Evolutionary conservation across 1,140 invertebrate species (phyloP).

Genomic region (Pogonomyrmex californicus): DNA sequence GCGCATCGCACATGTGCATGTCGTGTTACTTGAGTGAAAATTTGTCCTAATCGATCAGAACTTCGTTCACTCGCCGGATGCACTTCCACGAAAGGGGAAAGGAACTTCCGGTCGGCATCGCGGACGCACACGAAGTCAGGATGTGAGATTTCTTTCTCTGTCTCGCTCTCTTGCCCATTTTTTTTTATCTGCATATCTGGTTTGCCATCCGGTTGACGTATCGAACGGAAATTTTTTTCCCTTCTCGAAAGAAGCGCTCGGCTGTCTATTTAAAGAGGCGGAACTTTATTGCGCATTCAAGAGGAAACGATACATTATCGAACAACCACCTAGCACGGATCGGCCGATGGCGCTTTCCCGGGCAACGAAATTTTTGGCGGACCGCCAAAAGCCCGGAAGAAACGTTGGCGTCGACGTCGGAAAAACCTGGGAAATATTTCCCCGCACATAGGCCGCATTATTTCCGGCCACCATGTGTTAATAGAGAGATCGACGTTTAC

Average conservation of each 20-base stretch:
- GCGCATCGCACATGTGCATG: background rate
- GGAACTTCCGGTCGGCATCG: constrained; percentile 22
- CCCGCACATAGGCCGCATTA: background rate
- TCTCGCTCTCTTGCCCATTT: background rate
- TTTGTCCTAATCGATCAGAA: constrained; percentile 60
- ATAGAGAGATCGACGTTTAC: constrained; percentile 43
- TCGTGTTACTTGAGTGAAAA: constrained; percentile 33
- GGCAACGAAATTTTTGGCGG: constrained; percentile 36
- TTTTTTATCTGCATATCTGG: background rate
- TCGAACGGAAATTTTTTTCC: constrained; percentile 41
- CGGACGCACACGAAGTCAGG: background rate
- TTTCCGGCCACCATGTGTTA: background rate
- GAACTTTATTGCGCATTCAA: constrained; percentile 55
- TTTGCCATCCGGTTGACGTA: background rate
- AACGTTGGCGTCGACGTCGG: background rate
- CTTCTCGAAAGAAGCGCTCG: constrained; percentile 49
- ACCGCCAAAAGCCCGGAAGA: background rate
- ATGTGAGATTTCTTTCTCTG: background rate
- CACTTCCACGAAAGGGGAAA: background rate
- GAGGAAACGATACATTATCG: constrained; percentile 61
- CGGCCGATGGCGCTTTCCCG: background rate
- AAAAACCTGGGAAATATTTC: constrained; percentile 26
- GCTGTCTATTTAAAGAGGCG: constrained; percentile 55
- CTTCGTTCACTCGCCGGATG: constrained; percentile 40
- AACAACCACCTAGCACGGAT: constrained; percentile 38